Base-by-base conservation (phyloP, 2,113 vertebrate species). In the Tichodroma muraria region DNA sequence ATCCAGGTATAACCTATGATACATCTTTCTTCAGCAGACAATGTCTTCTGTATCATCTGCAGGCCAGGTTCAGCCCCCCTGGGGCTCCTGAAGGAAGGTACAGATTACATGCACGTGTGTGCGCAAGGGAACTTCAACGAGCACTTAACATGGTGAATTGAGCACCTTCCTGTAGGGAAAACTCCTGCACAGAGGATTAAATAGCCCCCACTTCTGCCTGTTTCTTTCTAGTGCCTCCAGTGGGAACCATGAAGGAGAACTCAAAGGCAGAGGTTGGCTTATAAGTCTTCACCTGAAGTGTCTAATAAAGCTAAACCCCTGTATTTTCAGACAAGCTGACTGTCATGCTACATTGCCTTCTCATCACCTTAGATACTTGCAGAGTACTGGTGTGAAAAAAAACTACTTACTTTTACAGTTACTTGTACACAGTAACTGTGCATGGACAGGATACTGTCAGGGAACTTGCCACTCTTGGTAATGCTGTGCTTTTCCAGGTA, bases 1-100 rank as follows among this genome's bases (percentile, higher is more conserved):
- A 90, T 85, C 35, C 61, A 90, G 44, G 23, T 54, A 70, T 42
- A 90, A 96, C 90, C 83, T 66, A 91, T 54, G 56, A 83, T 33
- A 49, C 31, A 73, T 54, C 85, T 80, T 73, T 80, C 80, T 93
- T 22, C 59, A 59, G 50, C 15, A 92, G 83, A 56, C 53, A 69
- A 28, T 7, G 45, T 65, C 76, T 88, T 80, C 76, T 9, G 0
- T 35, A 38, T 57, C 42, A 80, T 21, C 68, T 54, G 8, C 2
- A 3, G 63, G n/a, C 4, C 71, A 69, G 71, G 56, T 65, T 88
- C 70, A 72, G 40, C 42, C 50, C 27, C 35, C 16, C 17, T 7
- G 13, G 77, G 40, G 53, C 13, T 47, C n/a, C 59, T 35, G 70
- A 59, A 85, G 66, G 40, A 40, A 72, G 15, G 15, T 27, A 15